A percentile compares a stretch with the other conserved stretches of the same genome.
These are phyloP conservation scores for Megaceryle alcyon DNA, from an alignment of 2,797 vertebrate genomes.

Conservation along the genomic window DNA sequence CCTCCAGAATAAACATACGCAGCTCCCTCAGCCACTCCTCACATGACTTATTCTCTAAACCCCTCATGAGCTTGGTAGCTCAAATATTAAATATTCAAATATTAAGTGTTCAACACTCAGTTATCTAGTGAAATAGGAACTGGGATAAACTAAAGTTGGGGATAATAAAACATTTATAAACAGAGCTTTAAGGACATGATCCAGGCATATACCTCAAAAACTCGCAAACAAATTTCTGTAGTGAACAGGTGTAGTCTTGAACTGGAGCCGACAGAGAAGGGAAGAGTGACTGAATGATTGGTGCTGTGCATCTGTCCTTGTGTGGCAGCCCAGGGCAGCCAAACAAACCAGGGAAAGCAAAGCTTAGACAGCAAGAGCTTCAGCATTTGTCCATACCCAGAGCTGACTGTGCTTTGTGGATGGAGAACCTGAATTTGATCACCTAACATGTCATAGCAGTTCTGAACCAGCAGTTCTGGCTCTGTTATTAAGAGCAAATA, in stretches of 20 bases:
- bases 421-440: not conserved
- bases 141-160: not conserved
- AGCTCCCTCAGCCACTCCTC: no score
- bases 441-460: accelerated
- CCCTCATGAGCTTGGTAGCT: no score
- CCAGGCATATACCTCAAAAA: not conserved
- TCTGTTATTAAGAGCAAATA: not conserved
- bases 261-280: not conserved
- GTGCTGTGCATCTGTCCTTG: not conserved
- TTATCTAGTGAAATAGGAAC: not conserved
- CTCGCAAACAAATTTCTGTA: not conserved
- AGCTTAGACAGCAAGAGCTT: not conserved
- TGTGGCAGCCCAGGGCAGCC: not conserved
- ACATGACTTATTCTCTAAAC: no score
- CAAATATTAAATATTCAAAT: not conserved
- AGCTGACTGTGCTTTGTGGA: not conserved
- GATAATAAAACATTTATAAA: not conserved
- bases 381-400: not conserved
- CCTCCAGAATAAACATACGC: no score
- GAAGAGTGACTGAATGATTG: not conserved
- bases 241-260: not conserved
- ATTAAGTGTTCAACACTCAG: not conserved
- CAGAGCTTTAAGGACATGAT: not conserved
- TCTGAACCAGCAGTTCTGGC: not conserved
- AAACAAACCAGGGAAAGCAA: accelerated